Evolutionary conservation across 2,888 invertebrate species (phyloP).

Genomic region (Bombyx huttoni): DNA sequence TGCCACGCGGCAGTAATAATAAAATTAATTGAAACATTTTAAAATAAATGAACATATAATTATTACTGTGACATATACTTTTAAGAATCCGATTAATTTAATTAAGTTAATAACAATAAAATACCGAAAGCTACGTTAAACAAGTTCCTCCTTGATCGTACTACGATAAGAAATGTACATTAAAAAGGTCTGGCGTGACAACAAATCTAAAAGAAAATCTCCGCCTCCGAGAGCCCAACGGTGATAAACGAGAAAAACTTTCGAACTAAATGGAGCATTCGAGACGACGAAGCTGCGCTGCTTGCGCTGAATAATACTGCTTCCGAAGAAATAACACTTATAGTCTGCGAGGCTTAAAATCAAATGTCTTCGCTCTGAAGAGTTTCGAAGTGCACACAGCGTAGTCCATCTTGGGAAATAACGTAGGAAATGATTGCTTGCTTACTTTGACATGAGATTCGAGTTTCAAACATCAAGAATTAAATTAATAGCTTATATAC

Average conservation of each 20-base stretch:
- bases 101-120: conserved; percentile 6
- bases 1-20: too few relatives aligned
- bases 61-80: not conserved
- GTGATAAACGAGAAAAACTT: conserved; percentile 74
- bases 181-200: conserved; percentile 74
- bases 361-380: conserved; percentile 62
- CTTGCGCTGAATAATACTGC: conserved; percentile 71
- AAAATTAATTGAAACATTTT: not conserved
- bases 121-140: conserved; percentile 23
- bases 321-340: conserved; percentile 70
- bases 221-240: conserved; percentile 70
- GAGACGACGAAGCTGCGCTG: conserved; percentile 65
- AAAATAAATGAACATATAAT: not conserved
- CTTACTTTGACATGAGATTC: conserved; percentile 28
- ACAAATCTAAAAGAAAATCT: conserved; percentile 74
- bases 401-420: conserved; percentile 42
- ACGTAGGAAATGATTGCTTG: conserved; percentile 40
- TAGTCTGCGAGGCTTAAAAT: conserved; percentile 71
- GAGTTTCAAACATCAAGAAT: conserved; percentile 10
- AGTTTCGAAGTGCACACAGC: conserved; percentile 40
- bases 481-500: conserved; percentile 1
- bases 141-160: conserved; percentile 58
- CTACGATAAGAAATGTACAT: conserved; percentile 68
- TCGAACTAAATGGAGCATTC: conserved; percentile 73
- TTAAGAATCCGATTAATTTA: not conserved